A percentile compares a stretch with the other conserved stretches of the same genome.
Conservation (phyloP, 2,797 vertebrate genomes). For the Sebastes aleutianus region DNA sequence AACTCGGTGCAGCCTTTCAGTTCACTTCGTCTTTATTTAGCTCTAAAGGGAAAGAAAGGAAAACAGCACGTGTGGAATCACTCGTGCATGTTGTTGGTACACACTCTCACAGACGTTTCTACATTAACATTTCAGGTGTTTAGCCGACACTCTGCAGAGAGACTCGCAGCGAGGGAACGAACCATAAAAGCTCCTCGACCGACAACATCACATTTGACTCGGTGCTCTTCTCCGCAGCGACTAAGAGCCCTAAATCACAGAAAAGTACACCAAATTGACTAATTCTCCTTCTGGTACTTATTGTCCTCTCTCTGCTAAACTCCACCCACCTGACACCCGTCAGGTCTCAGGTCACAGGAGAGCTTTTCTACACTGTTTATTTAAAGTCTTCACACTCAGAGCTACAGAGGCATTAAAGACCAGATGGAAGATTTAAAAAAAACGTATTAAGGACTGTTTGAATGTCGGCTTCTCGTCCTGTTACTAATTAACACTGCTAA, state of each 20-base stretch:
- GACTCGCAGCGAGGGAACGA: not conserved
- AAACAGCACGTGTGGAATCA: constrained; percentile 23
- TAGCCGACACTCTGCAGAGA: constrained; percentile 3
- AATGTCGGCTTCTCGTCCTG: no score
- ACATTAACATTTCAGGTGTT: constrained; percentile 16
- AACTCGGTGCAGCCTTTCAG: constrained; percentile 8
- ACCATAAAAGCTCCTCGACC: constrained; percentile 13
- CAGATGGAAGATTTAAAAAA: no score
- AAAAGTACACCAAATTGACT: not conserved
- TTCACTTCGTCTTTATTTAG: constrained; percentile 52
- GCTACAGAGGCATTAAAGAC: no score
- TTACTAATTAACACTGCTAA: no score
- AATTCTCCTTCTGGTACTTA: not conserved
- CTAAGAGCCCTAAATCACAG: constrained; percentile 19
- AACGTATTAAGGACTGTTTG: no score
- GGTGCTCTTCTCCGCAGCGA: not conserved
- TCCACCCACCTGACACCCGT: not conserved
- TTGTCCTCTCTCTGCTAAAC: not conserved
- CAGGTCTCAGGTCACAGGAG: not conserved
- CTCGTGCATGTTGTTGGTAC: not conserved
- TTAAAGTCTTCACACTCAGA: no score
- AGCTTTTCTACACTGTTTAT: no score
- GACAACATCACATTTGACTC: not conserved
- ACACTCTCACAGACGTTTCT: not conserved
- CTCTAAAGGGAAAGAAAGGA: constrained; percentile 23